These are phyloP conservation scores for Zaprionus kolodkinae DNA, from an alignment of 1,140 invertebrate genomes.

Conservation along the genomic window DNA sequence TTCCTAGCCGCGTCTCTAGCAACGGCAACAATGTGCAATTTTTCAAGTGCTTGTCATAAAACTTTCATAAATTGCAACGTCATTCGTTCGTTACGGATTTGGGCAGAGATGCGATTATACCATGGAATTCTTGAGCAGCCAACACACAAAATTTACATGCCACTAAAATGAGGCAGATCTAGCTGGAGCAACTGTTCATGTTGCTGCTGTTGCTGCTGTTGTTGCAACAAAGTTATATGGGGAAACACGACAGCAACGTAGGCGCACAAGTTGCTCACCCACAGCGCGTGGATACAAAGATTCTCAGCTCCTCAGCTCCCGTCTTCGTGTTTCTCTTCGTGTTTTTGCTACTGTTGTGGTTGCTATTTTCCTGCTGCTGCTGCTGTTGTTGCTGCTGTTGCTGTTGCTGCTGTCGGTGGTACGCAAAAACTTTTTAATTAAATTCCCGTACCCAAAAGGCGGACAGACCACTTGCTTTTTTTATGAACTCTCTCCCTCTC, in stretches of 20 bases:
- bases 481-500: constrained; percentile 27
- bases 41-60: constrained; percentile 40
- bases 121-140: constrained; percentile 38
- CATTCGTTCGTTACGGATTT: constrained; percentile 54
- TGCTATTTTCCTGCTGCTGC: constrained; percentile 20
- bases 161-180: constrained; percentile 57
- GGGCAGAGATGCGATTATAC: constrained; percentile 33
- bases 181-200: constrained; percentile 26
- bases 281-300: constrained; percentile 17
- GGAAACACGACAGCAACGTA: constrained; percentile 19
- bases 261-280: constrained; percentile 30
- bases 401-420: constrained; percentile 30
- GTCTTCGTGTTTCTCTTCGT: background rate
- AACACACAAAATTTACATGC: constrained; percentile 65
- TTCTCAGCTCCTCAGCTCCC: background rate
- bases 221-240: constrained; percentile 51
- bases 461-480: constrained; percentile 50
- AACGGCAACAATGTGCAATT: constrained; percentile 41
- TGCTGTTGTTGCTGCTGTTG: constrained; percentile 1
- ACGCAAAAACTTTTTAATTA: constrained; percentile 76
- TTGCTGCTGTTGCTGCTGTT: background rate
- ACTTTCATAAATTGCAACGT: constrained; percentile 65
- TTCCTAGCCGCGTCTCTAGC: background rate
- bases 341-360: constrained; percentile 25
- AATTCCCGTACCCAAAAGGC: constrained; percentile 56